phyloP scores from a whole-genome alignment of 2,113 vertebrate genomes.

The Suricata suricatta region DNA sequence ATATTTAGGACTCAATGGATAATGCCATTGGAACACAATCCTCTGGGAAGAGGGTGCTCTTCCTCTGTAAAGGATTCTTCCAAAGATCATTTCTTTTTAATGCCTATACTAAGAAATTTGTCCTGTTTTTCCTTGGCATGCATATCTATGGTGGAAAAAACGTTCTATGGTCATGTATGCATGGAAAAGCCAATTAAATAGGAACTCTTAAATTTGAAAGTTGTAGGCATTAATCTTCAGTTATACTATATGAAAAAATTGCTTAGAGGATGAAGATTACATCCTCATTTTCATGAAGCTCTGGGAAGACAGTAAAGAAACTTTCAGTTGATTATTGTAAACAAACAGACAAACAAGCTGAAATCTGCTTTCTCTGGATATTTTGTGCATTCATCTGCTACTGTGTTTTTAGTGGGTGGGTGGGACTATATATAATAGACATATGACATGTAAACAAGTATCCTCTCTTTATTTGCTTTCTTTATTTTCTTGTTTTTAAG shows the following conservation, averaged over 20 bases:
- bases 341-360: not conserved
- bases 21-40: not conserved
- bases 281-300: not conserved
- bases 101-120: not conserved
- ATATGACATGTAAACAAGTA: not conserved
- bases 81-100: not conserved
- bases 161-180: not conserved
- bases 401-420: not conserved
- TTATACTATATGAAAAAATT: not conserved
- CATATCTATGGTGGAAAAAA: not conserved
- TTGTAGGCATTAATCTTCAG: not conserved
- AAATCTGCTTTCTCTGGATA: not conserved
- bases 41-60: fast-evolving
- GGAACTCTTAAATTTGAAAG: not conserved
- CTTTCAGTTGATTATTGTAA: not conserved
- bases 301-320: not conserved
- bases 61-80: not conserved
- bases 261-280: not conserved
- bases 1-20: not conserved
- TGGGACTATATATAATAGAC: not conserved
- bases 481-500: not conserved
- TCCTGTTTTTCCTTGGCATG: not conserved
- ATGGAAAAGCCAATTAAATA: not conserved
- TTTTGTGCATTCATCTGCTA: not conserved
- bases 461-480: not conserved